Evolutionary conservation across 2,888 invertebrate species (phyloP).

Genomic region (Dyspetes luteomarginatus): DNA sequence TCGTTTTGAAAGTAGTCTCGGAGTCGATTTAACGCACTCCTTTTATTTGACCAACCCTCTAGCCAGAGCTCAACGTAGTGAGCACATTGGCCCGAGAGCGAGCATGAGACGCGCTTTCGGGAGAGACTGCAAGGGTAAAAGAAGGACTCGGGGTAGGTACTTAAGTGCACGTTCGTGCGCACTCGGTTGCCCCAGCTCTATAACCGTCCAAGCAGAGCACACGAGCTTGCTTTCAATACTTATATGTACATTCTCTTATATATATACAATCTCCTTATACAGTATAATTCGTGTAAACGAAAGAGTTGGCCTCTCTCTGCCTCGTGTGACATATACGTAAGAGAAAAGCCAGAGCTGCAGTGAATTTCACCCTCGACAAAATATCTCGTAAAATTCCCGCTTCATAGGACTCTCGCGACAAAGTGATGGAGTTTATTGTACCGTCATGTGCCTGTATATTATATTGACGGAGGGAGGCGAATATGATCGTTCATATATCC

Average conservation of each 20-base stretch:
- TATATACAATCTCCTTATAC: neutral
- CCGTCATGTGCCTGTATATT: neutral
- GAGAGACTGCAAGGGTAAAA: slow-evolving; percentile 30
- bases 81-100: slow-evolving; percentile 42
- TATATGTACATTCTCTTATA: too few species aligned
- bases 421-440: slow-evolving; percentile 25
- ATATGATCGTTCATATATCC: neutral
- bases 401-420: slow-evolving; percentile 1
- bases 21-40: slow-evolving; percentile 61
- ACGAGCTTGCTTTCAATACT: neutral
- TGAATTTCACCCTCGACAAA: slow-evolving; percentile 22
- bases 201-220: neutral
- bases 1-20: slow-evolving; percentile 53
- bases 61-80: slow-evolving; percentile 10
- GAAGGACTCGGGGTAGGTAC: slow-evolving; percentile 18
- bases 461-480: neutral
- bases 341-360: neutral
- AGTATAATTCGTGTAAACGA: slow-evolving; percentile 34
- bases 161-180: slow-evolving; percentile 60
- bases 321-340: slow-evolving; percentile 16
- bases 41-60: slow-evolving; percentile 59
- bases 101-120: slow-evolving; percentile 29
- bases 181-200: slow-evolving; percentile 33
- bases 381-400: slow-evolving; percentile 20
- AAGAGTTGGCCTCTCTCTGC: slow-evolving; percentile 32